Evolutionary conservation across 53 echinoderm and acorn worm species (phyloP), one percentile per base, ranked within the genome.

Genomic region (Actinopyga echinites): DNA sequence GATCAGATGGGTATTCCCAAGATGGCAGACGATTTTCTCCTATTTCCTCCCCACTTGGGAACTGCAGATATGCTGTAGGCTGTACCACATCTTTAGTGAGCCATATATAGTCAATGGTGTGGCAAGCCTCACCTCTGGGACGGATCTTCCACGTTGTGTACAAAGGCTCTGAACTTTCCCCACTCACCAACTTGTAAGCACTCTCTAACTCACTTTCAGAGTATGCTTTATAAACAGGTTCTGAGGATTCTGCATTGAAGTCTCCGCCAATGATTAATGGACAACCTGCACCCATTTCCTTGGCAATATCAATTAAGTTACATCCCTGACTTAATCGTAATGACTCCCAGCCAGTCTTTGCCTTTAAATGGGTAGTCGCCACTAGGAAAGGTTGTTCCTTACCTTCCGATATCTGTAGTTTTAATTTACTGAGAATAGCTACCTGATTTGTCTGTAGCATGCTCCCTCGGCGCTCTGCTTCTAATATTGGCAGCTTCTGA

Each of bases 71-170:
- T 4, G 80, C 66, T 1, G 92, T 79, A 2, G 94, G 89, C 15
- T 49, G 66, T 26, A 99, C 42, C 26, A 83, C 71, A 32, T 79
- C 40, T 32, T 79, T 74, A 12, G 94, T 85, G 83, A 85, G 94
- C 99, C 99, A 99, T 79, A 99, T 82, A 79, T 99, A 99, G 66
- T 99, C 99, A 26, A 99, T 99, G 1, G 99, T 99, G 82, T 99
- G 99, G 45, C 93, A 92, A 63, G 87, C 83, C 30, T 99, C 99
- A 30, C 94, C 89, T 1, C 83, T 54, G 8, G 90, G 91, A 25
- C 99, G 94, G 26, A 99, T 92, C 63, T 99, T 99, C 99, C 99
- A 99, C 0, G 99, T 99, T 2, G 99, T 99, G 63, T 91, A 99
- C 7, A 85, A 65, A 19, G 99, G 94, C 66, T 99, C 99, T 8